Conservation (phyloP, 30 jellyfish, hydroid and myxozoan species). For the Chrysaora quinquecirrha region DNA sequence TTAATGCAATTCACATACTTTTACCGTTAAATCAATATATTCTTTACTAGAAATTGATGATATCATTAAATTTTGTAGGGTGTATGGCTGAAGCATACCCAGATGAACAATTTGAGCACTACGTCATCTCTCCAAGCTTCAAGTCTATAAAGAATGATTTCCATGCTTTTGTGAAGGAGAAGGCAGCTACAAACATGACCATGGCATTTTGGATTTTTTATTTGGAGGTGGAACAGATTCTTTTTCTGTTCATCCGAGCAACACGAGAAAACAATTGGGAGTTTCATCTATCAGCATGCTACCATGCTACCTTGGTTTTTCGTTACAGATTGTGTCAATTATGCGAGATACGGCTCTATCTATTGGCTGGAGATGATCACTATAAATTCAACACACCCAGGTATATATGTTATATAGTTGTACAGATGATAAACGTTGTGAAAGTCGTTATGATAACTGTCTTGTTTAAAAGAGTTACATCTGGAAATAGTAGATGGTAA, state of each 20-base stretch:
- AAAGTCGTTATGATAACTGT: too few species aligned
- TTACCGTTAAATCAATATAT: too few species aligned
- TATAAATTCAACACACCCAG: slow-evolving; percentile 68
- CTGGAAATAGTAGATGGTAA: too few species aligned
- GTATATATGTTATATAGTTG: slow-evolving; percentile 19
- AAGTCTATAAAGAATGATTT: slow-evolving; percentile 2
- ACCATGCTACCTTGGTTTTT: slow-evolving; percentile 88
- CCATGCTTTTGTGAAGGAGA: slow-evolving; percentile 7
- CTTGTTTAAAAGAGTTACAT: too few species aligned
- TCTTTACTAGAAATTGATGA: background rate
- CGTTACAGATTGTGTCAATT: slow-evolving; percentile 70
- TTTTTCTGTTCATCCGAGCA: slow-evolving; percentile 63
- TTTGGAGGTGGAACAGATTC: slow-evolving; percentile 74
- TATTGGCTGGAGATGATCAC: slow-evolving; percentile 88
- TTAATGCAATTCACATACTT: too few species aligned
- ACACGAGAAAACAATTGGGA: slow-evolving; percentile 78
- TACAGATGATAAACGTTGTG: background rate
- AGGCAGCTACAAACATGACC: slow-evolving; percentile 8
- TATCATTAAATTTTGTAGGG: background rate
- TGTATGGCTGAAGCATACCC: slow-evolving; percentile 25
- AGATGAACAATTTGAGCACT: slow-evolving; percentile 21
- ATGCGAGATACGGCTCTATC: slow-evolving; percentile 66
- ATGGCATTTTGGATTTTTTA: slow-evolving; percentile 58
- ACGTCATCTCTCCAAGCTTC: slow-evolving; percentile 10
- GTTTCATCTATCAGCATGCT: slow-evolving; percentile 69